These are phyloP conservation scores for Dromococcyx pavoninus DNA, from an alignment of 2,797 vertebrate species.

Conservation along the genomic window DNA sequence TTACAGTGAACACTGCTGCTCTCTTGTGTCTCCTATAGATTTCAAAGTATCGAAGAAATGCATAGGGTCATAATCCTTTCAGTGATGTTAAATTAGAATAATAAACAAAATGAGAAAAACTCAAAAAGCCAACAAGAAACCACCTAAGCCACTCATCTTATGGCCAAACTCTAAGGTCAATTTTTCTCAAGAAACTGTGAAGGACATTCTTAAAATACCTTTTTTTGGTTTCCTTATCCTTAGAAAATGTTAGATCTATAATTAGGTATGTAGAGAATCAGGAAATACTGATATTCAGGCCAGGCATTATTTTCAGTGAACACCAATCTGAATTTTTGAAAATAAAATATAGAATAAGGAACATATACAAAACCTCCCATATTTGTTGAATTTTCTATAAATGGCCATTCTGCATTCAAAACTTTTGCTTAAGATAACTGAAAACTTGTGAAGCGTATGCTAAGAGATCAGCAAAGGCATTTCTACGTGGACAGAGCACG, in stretches of 20 bases:
- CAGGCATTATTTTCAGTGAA: neutral
- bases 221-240: neutral
- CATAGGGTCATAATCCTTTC: neutral
- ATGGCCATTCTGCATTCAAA: neutral
- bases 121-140: neutral
- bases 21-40: neutral
- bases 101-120: rapidly evolving
- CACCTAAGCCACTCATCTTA: neutral
- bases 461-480: neutral
- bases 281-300: neutral
- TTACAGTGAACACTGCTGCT: neutral
- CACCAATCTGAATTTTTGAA: neutral
- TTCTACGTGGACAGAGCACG: neutral
- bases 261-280: neutral
- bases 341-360: neutral
- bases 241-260: neutral
- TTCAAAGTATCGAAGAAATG: neutral
- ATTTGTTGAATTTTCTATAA: neutral
- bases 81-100: neutral
- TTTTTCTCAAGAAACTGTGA: neutral
- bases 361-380: neutral
- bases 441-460: neutral
- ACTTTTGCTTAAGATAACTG: neutral
- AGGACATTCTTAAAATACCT: neutral
- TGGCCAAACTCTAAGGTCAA: neutral